Evolutionary conservation across 1,140 invertebrate species (phyloP).

Genomic region (Leptinotarsa undecemlineata): DNA sequence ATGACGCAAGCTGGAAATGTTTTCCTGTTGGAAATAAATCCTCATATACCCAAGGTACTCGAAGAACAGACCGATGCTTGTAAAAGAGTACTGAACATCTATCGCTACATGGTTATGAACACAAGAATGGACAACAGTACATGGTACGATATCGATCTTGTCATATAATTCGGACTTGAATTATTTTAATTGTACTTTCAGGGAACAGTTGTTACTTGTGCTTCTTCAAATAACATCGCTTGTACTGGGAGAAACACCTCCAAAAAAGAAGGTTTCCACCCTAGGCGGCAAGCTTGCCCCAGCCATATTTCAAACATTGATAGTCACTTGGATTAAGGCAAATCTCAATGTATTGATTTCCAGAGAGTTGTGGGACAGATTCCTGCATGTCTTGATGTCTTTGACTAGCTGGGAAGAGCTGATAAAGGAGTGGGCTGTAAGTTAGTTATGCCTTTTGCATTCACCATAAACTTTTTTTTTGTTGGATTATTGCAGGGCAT

Average conservation of each 20-base stretch:
- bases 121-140: conserved; percentile 88
- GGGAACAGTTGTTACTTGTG: conserved; percentile 85
- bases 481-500: too few relatives aligned
- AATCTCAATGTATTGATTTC: conserved; percentile 87
- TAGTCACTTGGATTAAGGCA: conserved; percentile 98
- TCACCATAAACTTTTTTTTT: neutral
- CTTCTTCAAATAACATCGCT: conserved; percentile 91
- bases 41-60: conserved; percentile 61
- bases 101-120: conserved; percentile 97
- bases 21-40: conserved; percentile 77
- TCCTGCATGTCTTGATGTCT: conserved; percentile 83
- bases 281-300: conserved; percentile 84
- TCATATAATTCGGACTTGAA: too few relatives aligned
- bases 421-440: conserved; percentile 93
- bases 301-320: conserved; percentile 92
- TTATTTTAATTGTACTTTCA: conserved; percentile 51
- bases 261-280: conserved; percentile 74
- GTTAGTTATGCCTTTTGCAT: conserved; percentile 48
- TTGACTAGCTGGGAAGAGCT: conserved; percentile 94
- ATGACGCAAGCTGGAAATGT: conserved; percentile 95
- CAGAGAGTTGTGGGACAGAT: conserved; percentile 93
- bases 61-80: conserved; percentile 96
- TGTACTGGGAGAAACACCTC: conserved; percentile 78
- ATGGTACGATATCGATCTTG: conserved; percentile 66
- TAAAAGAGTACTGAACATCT: conserved; percentile 94